Evolutionary conservation across 2,797 vertebrate species (phyloP), one percentile per base, ranked within the genome.

Genomic region (Hydrolagus colliei): DNA sequence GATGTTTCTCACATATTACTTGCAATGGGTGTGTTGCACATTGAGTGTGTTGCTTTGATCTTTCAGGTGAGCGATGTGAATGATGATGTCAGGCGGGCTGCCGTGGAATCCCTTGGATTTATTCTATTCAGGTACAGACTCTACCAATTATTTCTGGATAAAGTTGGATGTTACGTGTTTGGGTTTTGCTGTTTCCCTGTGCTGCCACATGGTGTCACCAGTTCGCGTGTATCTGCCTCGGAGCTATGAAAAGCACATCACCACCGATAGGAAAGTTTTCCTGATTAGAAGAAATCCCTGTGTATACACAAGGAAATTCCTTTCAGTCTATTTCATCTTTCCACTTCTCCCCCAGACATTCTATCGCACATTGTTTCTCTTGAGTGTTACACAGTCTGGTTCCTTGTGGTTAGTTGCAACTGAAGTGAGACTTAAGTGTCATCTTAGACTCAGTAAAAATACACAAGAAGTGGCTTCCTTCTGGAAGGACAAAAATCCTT

Each of bases 71-170:
- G 98, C 35, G 98, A 99, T 27, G 98, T 99, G 88, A 99, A 99
- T 10, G 98, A 99, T 86, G 97, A 99, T 0, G 98, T 99, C 86
- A 95, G 98, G 85, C 94, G 98, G 86, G 98, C 98, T 84, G 98
- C 98, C n/a, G 98, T 99, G 0, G 98, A 99, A 90, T 99, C 98
- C 13, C 97, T 99, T 86, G 98, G 98, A 65, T 99, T 99, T 92
- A 99, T 99, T 90, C 92, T 99, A 87, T 99, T 99, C 95, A 98
- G 98, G 98, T 99, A 97, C 88, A 89, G 20, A 18, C 2, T 84
- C 68, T 76, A 67, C 41, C 16, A 52, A 68, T 71, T 80, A 67
- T 80, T 79, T 77, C 22, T 9, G 14, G 16, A 71, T 41, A 41
- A 14, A 35, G 9, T 82, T 41, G 22, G 61, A n/a, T 10, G 3